Percentiles rank a stretch among this genome's conserved stretches.
Evolutionary conservation across 2,888 invertebrate genomes (phyloP).

Genomic region (Chloroclysta siterata): DNA sequence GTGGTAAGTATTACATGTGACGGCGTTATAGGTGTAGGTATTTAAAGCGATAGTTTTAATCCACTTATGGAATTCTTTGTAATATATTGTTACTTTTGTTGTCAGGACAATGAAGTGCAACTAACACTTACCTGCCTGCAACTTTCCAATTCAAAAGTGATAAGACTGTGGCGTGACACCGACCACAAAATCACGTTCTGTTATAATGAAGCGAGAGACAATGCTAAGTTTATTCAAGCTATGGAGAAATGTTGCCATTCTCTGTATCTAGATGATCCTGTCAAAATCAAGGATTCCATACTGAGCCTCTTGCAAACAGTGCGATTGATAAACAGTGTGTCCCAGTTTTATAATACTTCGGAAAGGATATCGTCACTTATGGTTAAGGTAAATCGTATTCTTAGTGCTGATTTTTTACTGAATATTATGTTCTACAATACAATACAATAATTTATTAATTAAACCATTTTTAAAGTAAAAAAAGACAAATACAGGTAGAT

Average conservation of each 20-base stretch:
- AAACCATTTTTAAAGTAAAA: too few species aligned
- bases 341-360: slow-evolving; percentile 98
- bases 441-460: too few species aligned
- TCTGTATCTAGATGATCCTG: slow-evolving; percentile 96
- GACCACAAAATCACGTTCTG: slow-evolving; percentile 97
- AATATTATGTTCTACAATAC: too few species aligned
- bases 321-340: slow-evolving; percentile 96
- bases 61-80: too few species aligned
- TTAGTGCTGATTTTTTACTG: neutral
- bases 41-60: too few species aligned
- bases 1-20: too few species aligned
- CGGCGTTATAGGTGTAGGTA: too few species aligned
- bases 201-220: slow-evolving; percentile 97
- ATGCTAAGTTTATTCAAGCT: slow-evolving; percentile 95
- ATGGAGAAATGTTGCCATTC: slow-evolving; percentile 98
- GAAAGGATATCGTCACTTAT: slow-evolving; percentile 97
- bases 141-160: slow-evolving; percentile 90
- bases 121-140: slow-evolving; percentile 91
- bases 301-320: slow-evolving; percentile 96
- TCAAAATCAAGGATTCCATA: slow-evolving; percentile 95
- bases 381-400: slow-evolving; percentile 89
- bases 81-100: slow-evolving; percentile 11
- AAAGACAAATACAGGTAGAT: too few species aligned
- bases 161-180: slow-evolving; percentile 92
- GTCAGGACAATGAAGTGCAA: slow-evolving; percentile 89